Evolutionary conservation across 2,888 invertebrate species (phyloP).

Genomic region (Pollenia griseotomentosa): DNA sequence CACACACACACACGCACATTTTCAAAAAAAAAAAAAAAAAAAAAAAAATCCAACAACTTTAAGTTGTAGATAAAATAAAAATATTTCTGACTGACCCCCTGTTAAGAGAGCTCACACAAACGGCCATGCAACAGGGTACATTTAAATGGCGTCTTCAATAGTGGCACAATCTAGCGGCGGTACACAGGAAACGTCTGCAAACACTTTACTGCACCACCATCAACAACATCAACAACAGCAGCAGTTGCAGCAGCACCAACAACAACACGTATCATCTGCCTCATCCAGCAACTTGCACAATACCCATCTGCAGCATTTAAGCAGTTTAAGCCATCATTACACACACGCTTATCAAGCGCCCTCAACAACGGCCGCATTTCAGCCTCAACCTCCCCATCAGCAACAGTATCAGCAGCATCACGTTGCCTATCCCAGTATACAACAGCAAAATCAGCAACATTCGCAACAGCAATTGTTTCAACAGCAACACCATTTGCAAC

Average conservation of each 20-base stretch:
- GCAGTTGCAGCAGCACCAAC: conserved; percentile 74
- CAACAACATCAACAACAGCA: conserved; percentile 74
- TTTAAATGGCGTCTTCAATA: conserved; percentile 84
- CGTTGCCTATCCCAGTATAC: conserved; percentile 67
- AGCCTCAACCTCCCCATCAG: conserved; percentile 75
- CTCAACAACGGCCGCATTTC: conserved; percentile 76
- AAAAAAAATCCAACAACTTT: neutral
- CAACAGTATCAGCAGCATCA: conserved; percentile 76
- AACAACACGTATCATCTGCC: conserved; percentile 60
- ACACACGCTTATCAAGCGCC: conserved; percentile 75
- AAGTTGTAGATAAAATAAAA: conserved; percentile 7
- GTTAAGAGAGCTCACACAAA: conserved; percentile 56
- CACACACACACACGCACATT: conserved; percentile 71
- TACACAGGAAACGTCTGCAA: conserved; percentile 80
- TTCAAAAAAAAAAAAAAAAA: neutral
- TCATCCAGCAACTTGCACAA: conserved; percentile 79
- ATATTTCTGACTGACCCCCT: conserved; percentile 48
- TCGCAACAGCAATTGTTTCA: conserved; percentile 78
- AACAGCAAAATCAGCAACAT: conserved; percentile 77
- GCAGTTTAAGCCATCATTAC: conserved; percentile 82
- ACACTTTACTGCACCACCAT: conserved; percentile 71
- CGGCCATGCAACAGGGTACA: conserved; percentile 81
- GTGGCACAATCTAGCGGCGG: conserved; percentile 83
- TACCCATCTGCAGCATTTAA: conserved; percentile 82
- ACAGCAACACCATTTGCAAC: conserved; percentile 77